phyloP scores from a whole-genome alignment of 2,888 invertebrate species.

The Lepidocyrtoides sp. region DNA sequence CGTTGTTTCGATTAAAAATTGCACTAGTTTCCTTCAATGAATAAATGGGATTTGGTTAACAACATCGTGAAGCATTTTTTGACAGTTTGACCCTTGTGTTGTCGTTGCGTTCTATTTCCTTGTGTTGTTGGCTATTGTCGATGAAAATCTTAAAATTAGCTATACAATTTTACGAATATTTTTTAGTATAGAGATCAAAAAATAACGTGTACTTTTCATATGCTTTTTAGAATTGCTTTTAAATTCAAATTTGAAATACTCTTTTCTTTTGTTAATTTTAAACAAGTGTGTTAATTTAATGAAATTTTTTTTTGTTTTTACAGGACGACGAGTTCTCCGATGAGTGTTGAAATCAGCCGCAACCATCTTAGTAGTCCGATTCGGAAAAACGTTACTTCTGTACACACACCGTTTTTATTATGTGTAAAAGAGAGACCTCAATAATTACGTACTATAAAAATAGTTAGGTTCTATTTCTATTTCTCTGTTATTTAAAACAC shows the following conservation, averaged over 20 bases:
- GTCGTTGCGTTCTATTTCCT: slow-evolving; percentile 12
- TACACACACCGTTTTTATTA: slow-evolving; percentile 59
- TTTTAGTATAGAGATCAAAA: not conserved
- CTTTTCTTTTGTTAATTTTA: not conserved
- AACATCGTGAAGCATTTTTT: slow-evolving; percentile 64
- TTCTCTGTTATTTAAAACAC: slow-evolving; percentile 67
- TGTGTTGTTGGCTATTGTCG: slow-evolving; percentile 9
- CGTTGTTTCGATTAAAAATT: slow-evolving; percentile 42
- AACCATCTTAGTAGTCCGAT: slow-evolving; percentile 71
- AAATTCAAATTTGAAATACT: not conserved
- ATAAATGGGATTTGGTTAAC: slow-evolving; percentile 8
- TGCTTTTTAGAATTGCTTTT: not conserved
- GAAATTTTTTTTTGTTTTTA: slow-evolving; percentile 53
- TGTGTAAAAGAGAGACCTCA: slow-evolving; percentile 76
- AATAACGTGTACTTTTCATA: not conserved
- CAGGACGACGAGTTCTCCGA: slow-evolving; percentile 85
- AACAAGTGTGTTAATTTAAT: not conserved
- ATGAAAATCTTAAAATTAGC: not conserved
- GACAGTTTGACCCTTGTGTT: slow-evolving; percentile 68
- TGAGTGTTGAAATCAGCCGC: slow-evolving; percentile 84
- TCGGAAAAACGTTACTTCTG: slow-evolving; percentile 67
- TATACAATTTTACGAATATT: too few species aligned
- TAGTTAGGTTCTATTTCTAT: slow-evolving; percentile 69
- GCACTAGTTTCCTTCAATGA: not conserved
- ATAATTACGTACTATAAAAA: slow-evolving; percentile 66